Conservation (phyloP, 2,797 vertebrate genomes). For the Melanotaenia parkinsoni region DNA sequence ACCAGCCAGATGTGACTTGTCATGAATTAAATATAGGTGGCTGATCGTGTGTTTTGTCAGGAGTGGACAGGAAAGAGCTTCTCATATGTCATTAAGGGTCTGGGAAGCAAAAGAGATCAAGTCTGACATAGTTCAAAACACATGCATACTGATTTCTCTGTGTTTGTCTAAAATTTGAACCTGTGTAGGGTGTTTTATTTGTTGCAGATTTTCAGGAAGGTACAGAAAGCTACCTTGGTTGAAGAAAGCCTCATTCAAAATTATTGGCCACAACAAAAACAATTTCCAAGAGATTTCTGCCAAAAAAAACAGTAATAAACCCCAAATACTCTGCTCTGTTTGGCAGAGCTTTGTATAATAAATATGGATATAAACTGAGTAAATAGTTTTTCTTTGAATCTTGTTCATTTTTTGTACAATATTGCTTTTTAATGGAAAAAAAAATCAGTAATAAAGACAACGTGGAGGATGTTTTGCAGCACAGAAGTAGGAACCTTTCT, state of each 20-base stretch:
- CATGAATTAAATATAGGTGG: constrained; percentile 86
- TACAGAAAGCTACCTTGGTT: neutral
- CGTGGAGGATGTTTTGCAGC: constrained; percentile 22
- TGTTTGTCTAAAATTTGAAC: constrained; percentile 34
- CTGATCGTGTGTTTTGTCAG: constrained; percentile 77
- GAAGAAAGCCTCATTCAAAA: neutral
- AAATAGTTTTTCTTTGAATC: neutral
- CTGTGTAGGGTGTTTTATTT: neutral
- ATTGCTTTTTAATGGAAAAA: constrained; percentile 1
- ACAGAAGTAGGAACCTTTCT: constrained; percentile 36
- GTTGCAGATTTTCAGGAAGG: neutral
- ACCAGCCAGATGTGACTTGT: constrained; percentile 78
- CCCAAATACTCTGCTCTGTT: constrained; percentile 11
- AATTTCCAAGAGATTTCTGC: neutral
- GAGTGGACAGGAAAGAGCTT: constrained; percentile 73
- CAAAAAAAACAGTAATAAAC: constrained; percentile 7
- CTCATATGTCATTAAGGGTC: constrained; percentile 81
- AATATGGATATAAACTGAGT: constrained; percentile 3
- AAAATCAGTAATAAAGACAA: constrained; percentile 8
- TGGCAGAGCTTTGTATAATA: constrained; percentile 4
- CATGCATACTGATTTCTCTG: constrained; percentile 48
- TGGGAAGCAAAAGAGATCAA: constrained; percentile 70
- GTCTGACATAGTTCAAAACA: constrained; percentile 46
- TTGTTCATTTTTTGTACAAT: neutral
- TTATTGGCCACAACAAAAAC: neutral